Conservation (phyloP, 2,113 vertebrate genomes). For the Periophthalmodon schlosseri region DNA sequence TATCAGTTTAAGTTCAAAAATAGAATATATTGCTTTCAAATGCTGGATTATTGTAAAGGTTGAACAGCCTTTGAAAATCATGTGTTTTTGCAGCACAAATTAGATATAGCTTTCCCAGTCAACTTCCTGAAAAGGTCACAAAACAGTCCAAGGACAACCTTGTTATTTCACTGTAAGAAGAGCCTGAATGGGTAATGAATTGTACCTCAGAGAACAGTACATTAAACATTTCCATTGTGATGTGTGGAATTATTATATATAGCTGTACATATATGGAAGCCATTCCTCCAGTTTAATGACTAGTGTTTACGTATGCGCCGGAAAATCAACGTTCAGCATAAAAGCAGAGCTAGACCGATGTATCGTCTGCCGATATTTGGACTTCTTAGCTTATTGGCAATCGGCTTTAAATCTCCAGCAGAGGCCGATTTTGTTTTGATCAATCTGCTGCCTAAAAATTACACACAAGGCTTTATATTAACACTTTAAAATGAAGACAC, state of each 20-base stretch:
- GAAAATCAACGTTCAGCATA: too few relatives aligned
- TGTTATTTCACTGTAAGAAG: not conserved
- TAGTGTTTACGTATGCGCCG: too few relatives aligned
- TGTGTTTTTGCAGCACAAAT: constrained; percentile 1
- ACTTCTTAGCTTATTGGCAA: too few relatives aligned
- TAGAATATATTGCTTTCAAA: not conserved
- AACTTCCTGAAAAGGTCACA: constrained; percentile 26
- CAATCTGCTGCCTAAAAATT: too few relatives aligned
- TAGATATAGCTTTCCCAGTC: not conserved
- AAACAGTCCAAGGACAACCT: constrained; percentile 13
- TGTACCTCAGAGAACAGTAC: constrained; percentile 4
- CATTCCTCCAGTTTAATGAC: too few relatives aligned
- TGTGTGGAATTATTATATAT: not conserved
- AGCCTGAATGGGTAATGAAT: constrained; percentile 3
- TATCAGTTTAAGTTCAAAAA: not conserved
- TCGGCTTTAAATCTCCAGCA: too few relatives aligned
- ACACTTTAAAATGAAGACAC: too few relatives aligned
- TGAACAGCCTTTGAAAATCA: constrained; percentile 18
- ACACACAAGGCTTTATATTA: too few relatives aligned
- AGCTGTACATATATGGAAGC: not conserved
- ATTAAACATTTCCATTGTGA: not conserved
- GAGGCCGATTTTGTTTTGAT: too few relatives aligned
- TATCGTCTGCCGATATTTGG: too few relatives aligned
- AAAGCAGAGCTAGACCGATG: too few relatives aligned
- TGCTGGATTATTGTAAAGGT: constrained; percentile 24